Conservation (phyloP, 2,888 invertebrate genomes). For the Bugulina stolonifera region DNA sequence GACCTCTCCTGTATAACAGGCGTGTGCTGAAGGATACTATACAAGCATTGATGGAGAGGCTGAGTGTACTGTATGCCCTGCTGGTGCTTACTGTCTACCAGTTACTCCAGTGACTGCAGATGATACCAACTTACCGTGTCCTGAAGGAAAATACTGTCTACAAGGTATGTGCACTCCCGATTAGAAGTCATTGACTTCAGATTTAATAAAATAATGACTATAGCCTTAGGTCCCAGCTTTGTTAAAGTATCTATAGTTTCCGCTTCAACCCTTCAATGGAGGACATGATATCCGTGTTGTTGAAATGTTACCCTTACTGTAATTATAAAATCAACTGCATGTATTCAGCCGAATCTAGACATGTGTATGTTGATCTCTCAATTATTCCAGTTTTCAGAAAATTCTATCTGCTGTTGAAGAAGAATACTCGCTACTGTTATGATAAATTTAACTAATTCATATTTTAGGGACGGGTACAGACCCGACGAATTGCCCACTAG, state of each 20-base stretch:
- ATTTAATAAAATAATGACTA: too few relatives aligned
- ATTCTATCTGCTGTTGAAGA: background rate
- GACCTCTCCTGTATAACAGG: slow-evolving; percentile 29
- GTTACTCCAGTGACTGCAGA: slow-evolving; percentile 41
- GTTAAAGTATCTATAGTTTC: too few relatives aligned
- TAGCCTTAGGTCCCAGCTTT: too few relatives aligned
- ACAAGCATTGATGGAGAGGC: slow-evolving; percentile 36
- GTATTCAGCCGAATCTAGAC: background rate
- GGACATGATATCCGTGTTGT: too few relatives aligned
- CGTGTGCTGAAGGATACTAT: slow-evolving; percentile 37
- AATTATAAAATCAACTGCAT: too few relatives aligned
- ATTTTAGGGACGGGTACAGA: slow-evolving; percentile 1
- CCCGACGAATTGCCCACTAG: slow-evolving; percentile 32
- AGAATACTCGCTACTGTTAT: too few relatives aligned
- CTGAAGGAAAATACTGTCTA: slow-evolving; percentile 44
- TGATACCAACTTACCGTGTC: slow-evolving; percentile 41
- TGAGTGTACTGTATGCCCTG: slow-evolving; percentile 37
- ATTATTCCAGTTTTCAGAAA: background rate
- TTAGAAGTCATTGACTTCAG: too few relatives aligned
- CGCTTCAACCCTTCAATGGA: too few relatives aligned
- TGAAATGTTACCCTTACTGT: too few relatives aligned
- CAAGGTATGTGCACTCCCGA: slow-evolving; percentile 32
- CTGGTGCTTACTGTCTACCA: slow-evolving; percentile 42
- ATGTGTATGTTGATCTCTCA: background rate
- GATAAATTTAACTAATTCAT: too few relatives aligned